phyloP scores from a whole-genome alignment of 1,140 invertebrate species.

The Sipha flava region DNA sequence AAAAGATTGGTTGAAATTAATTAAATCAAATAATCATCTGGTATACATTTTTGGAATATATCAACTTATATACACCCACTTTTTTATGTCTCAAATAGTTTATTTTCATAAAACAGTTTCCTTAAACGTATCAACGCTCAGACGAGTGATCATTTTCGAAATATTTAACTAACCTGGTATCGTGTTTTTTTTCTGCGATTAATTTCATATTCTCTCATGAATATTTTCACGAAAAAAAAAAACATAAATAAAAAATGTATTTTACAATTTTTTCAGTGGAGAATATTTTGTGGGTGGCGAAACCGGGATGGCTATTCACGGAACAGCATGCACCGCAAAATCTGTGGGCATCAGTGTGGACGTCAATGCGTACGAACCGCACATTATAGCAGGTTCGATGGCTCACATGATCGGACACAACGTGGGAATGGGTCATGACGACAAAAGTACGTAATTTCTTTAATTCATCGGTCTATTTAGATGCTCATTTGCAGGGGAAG shows the following conservation, averaged over 20 bases:
- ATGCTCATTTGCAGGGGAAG: not conserved
- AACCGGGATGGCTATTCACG: slow-evolving; percentile 83
- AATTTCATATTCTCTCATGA: too few species aligned
- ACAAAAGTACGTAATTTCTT: slow-evolving; percentile 56
- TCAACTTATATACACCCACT: too few species aligned
- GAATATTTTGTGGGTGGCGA: slow-evolving; percentile 72
- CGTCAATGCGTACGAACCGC: slow-evolving; percentile 85
- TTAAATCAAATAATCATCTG: too few species aligned
- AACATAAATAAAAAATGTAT: not conserved
- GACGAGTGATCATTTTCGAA: too few species aligned
- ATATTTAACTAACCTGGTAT: too few species aligned
- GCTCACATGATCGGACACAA: slow-evolving; percentile 96
- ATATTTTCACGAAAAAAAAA: too few species aligned
- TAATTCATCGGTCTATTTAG: not conserved
- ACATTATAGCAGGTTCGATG: slow-evolving; percentile 84
- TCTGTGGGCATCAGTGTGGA: slow-evolving; percentile 87
- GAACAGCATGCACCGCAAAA: slow-evolving; percentile 81
- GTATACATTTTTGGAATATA: too few species aligned
- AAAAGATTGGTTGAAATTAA: too few species aligned
- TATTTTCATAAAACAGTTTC: too few species aligned
- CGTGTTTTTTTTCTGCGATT: too few species aligned
- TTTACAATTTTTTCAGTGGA: slow-evolving; percentile 51
- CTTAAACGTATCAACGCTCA: too few species aligned
- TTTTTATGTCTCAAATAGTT: too few species aligned
- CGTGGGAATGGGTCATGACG: slow-evolving; percentile 89